Base-by-base conservation (phyloP, 2,888 invertebrate species). In the Drosophila glabriapex region DNA sequence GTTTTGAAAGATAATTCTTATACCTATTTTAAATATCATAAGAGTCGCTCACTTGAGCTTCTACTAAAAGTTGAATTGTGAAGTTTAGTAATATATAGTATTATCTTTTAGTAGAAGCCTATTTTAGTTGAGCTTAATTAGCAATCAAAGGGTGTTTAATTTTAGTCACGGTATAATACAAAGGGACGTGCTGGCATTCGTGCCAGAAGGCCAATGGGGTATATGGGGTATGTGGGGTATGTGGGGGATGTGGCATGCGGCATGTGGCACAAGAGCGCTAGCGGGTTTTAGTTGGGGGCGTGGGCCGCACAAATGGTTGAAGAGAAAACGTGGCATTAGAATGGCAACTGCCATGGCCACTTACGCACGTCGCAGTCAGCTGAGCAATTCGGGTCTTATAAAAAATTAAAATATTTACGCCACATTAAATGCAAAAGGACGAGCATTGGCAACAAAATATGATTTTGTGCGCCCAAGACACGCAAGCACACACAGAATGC, bases 351-450 rank as follows among this genome's bases (percentile, higher is more conserved):
- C 78, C 77, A 87, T 84, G 90, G 91, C 91, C 91, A 87, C 87
- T 87, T 87, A 91, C 89, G 83, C 87, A 87, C 87, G 89, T 87
- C 89, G 89, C 90, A 88, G 85, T 88, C 80, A 91, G 90, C 88
- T 82, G 90, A 87, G 82, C 91, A 87, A 69, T 76, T 68, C 52
- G 62, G 35, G 72, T 73, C 83, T 85, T 85, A 89, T 91, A 75
- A 91, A 91, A 90, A 91, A 89, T 91, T 87, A 89, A 87, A 91
- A 89, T 89, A 78, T 86, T 90, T 88, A 90, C 91, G 91, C 87
- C 89, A 89, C 91, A 87, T 91, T 87, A 90, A 91, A 87, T 89
- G 83, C 91, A 73, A 85, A 86, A 78, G 70, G 59, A 63, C 73
- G 70, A 80, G 67, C 80, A 85, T 79, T 82, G 77, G 71, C 76